Conservation (phyloP, 2,113 vertebrate genomes). For the Sinocyclocheilus anophthalmus region DNA sequence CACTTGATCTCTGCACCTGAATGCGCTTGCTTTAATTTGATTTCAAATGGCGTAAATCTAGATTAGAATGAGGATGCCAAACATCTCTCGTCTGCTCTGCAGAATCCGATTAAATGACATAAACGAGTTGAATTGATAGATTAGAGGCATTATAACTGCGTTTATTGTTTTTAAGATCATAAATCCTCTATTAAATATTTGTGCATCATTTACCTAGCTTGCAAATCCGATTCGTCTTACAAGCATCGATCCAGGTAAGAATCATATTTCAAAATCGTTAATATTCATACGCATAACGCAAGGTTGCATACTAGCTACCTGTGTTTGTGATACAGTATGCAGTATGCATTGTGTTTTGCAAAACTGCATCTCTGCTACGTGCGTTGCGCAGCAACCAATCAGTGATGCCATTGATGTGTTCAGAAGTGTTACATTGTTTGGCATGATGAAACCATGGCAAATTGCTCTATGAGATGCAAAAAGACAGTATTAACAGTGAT, state of each 20-base stretch:
- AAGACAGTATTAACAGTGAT: background rate
- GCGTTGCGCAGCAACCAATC: conserved; percentile 46
- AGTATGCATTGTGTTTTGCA: background rate
- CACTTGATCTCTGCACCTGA: background rate
- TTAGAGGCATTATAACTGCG: background rate
- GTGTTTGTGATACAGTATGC: background rate
- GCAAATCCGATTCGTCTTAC: background rate
- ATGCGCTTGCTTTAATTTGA: background rate
- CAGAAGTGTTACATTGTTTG: conserved; percentile 2
- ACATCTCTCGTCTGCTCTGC: background rate
- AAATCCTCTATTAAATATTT: background rate
- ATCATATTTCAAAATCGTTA: background rate
- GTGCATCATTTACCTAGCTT: background rate
- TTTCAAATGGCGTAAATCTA: background rate
- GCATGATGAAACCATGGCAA: conserved; percentile 9
- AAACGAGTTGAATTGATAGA: background rate
- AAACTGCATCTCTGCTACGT: background rate
- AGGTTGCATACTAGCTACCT: background rate
- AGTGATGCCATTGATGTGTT: conserved; percentile 18
- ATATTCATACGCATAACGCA: background rate
- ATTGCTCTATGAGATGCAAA: background rate
- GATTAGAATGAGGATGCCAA: background rate
- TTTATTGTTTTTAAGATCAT: background rate
- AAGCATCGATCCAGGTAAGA: conserved; percentile 18
- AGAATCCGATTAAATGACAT: background rate